Base-by-base conservation (phyloP, 53 echinoderm and acorn worm species). In the Apostichopus leukothele region DNA sequence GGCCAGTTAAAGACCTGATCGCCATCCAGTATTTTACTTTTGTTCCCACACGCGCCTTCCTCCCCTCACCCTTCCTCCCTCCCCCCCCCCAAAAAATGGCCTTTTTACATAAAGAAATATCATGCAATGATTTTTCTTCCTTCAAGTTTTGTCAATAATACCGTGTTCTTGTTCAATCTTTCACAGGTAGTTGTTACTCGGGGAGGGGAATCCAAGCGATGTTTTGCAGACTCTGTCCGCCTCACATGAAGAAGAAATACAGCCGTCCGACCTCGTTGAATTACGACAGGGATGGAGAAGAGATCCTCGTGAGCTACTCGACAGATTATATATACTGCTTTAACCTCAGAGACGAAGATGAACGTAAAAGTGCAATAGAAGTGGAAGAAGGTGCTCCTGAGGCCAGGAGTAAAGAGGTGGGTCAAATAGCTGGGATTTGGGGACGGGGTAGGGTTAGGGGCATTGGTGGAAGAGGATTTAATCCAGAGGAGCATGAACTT, bases 171-270 rank as follows among this genome's bases (percentile, higher is more conserved):
- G 11, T 51, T 79, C 19, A 79, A 7, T 52, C 16, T 3, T 3
- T 39, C 39, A 39, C 26, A 84, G 84, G 84, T 57, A 84, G 98
- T 23, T 91, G 94, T 88, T 95, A 93, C 87, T 86, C 92, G 50
- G 99, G 99, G 22, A 91, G 99, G 26, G 99, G 99, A 19, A 94
- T 98, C 75, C 99, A 95, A 55, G 99, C 95, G 1, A 96, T 98
- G 94, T 96, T 98, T 51, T 92, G 93, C 74, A 90, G 99, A n/a
- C 94, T 98, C 90, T 95, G 99, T 59, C 99, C 99, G 5, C 55
- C 92, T 25, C 99, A 95, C 78, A 90, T 98, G 14, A 92, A 94
- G 86, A 95, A 94, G 83, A 98, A 98, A 76, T 98, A 98, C 93
- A 96, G 93, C 78, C 90, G 99, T 22, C 99, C 99, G 7, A 98